Percentiles rank a stretch among this genome's conserved stretches.
Evolutionary conservation across 2,113 vertebrate species (phyloP).

Genomic region (Philantomba maxwellii): DNA sequence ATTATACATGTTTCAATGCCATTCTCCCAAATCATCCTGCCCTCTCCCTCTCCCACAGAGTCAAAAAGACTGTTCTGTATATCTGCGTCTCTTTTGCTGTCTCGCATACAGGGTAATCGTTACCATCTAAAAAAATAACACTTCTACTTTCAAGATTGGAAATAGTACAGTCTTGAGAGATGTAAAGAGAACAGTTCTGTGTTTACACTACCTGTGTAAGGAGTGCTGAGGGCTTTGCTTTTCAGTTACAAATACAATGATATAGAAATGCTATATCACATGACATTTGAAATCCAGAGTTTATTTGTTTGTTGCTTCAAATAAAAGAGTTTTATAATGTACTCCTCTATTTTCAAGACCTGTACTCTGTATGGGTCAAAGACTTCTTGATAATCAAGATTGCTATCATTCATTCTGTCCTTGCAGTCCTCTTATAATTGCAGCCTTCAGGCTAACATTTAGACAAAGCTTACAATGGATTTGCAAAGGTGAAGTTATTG

Average conservation of each 20-base stretch:
- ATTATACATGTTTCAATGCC: no score
- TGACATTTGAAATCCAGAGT: not conserved
- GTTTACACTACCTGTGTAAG: not conserved
- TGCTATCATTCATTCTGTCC: not conserved
- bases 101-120: no score
- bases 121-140: not conserved
- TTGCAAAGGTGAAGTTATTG: constrained; percentile 56
- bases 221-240: not conserved
- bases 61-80: no score
- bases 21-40: no score
- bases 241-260: not conserved
- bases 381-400: not conserved
- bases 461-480: constrained; percentile 38
- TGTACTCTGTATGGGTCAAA: not conserved
- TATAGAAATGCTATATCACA: accelerated
- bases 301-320: not conserved
- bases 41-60: no score
- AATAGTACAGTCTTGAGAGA: not conserved
- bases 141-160: not conserved
- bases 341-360: not conserved
- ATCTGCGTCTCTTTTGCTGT: no score
- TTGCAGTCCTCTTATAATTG: constrained; percentile 6
- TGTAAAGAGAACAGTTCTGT: not conserved
- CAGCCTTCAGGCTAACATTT: constrained; percentile 28
- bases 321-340: not conserved